phyloP scores from a whole-genome alignment of 2,888 invertebrate species.

The Crepidodera aurea region DNA sequence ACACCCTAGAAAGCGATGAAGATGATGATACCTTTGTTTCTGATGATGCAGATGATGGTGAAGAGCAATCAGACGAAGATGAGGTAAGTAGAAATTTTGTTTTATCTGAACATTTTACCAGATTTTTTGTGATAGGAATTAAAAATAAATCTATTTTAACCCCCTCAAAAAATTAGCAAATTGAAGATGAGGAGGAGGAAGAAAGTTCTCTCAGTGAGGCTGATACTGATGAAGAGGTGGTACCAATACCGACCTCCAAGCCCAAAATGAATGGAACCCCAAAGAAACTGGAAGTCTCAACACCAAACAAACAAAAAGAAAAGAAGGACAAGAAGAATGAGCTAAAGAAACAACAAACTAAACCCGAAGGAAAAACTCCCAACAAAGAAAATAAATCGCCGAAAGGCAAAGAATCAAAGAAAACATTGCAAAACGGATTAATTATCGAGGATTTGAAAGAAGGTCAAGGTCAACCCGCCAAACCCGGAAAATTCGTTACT shows the following conservation, averaged over 20 bases:
- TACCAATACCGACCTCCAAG: slow-evolving; percentile 52
- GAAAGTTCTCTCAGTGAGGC: slow-evolving; percentile 35
- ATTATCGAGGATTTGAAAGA: slow-evolving; percentile 79
- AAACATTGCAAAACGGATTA: slow-evolving; percentile 79
- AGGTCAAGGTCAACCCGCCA: slow-evolving; percentile 81
- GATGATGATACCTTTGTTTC: slow-evolving; percentile 46
- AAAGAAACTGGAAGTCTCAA: slow-evolving; percentile 8
- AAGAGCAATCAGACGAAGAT: slow-evolving; percentile 59
- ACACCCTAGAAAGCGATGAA: slow-evolving; percentile 48
- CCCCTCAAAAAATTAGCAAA: too few relatives aligned
- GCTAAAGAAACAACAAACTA: slow-evolving; percentile 54
- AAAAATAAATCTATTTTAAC: too few relatives aligned
- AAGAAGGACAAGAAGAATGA: slow-evolving; percentile 11
- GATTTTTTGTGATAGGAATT: too few relatives aligned
- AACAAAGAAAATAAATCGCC: slow-evolving; percentile 40
- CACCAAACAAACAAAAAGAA: slow-evolving; percentile 54
- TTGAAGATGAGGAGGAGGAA: slow-evolving; percentile 38
- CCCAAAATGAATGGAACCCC: not conserved
- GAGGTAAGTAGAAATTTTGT: slow-evolving; percentile 60
- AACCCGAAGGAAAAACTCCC: slow-evolving; percentile 52
- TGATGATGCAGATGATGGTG: slow-evolving; percentile 52
- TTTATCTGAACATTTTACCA: slow-evolving; percentile 7
- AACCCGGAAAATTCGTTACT: slow-evolving; percentile 75
- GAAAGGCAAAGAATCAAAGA: slow-evolving; percentile 53
- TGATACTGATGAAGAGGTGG: slow-evolving; percentile 33